Conservation (phyloP, 2,113 vertebrate species). For the Gavialis gangeticus region DNA sequence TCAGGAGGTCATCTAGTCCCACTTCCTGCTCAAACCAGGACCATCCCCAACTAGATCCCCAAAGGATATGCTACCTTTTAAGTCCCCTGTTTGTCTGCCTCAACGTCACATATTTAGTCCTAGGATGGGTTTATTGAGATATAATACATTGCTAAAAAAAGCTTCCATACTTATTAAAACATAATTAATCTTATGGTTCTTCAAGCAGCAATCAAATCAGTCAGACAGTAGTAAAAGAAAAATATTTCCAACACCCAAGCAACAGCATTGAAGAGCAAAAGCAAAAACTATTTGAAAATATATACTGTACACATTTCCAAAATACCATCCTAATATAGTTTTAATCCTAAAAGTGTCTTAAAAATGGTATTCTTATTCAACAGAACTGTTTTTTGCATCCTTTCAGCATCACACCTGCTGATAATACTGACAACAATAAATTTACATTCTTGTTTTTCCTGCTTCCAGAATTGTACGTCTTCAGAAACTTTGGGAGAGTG, state of each 20-base stretch:
- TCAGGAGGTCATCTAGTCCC: too few species aligned
- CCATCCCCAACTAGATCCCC: too few species aligned
- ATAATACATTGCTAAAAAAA: not conserved
- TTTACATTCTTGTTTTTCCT: not conserved
- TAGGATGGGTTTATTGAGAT: not conserved
- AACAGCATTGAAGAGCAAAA: not conserved
- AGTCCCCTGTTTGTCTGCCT: not conserved
- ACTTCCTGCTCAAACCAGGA: too few species aligned
- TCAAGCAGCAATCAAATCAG: not conserved
- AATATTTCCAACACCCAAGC: not conserved
- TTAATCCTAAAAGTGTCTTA: not conserved
- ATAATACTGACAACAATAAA: not conserved
- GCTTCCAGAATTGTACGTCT: rapidly evolving
- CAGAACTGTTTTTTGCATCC: not conserved
- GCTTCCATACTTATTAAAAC: not conserved
- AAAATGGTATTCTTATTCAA: not conserved
- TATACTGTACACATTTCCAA: not conserved
- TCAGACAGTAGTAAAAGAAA: not conserved
- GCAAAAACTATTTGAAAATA: not conserved
- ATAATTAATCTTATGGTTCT: not conserved
- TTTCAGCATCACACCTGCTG: not conserved
- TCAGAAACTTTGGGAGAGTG: not conserved
- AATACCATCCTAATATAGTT: not conserved
- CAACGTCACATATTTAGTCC: not conserved
- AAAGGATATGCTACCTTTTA: too few species aligned